A percentile compares a stretch with the other conserved stretches of the same genome.
phyloP scores from a whole-genome alignment of 2,113 vertebrate genomes.

The Collichthys lucidus region DNA sequence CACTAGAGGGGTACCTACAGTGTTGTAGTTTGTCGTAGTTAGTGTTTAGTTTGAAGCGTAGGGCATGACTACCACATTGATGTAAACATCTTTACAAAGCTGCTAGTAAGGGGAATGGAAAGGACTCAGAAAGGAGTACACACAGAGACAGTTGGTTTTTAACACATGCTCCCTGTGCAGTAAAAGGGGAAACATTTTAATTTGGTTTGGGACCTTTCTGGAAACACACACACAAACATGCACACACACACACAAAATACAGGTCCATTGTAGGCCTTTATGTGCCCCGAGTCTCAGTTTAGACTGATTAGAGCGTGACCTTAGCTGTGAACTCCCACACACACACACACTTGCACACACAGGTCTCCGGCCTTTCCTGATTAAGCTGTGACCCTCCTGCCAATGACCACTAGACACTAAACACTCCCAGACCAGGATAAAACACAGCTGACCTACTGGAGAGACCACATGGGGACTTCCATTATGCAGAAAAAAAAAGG shows the following conservation, averaged over 20 bases:
- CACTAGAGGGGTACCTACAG: too few species aligned
- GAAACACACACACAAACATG: neutral
- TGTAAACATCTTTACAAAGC: too few species aligned
- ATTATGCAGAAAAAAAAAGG: conserved; percentile 22
- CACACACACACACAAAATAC: conserved; percentile 14
- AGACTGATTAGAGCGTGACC: conserved; percentile 77
- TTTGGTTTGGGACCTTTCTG: conserved; percentile 18
- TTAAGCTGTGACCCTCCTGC: conserved; percentile 69
- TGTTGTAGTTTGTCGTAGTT: too few species aligned
- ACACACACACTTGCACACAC: conserved; percentile 34
- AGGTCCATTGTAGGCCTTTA: conserved; percentile 20
- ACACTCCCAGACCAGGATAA: conserved; percentile 71
- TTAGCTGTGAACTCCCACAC: conserved; percentile 57
- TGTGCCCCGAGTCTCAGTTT: conserved; percentile 52
- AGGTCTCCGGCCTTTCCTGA: conserved; percentile 63
- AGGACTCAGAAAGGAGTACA: neutral
- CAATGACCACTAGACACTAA: conserved; percentile 76
- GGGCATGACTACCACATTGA: too few species aligned
- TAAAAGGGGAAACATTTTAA: conserved; percentile 30
- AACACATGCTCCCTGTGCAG: conserved; percentile 31
- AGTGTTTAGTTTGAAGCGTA: too few species aligned
- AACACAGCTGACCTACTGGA: conserved; percentile 48
- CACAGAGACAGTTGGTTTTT: neutral
- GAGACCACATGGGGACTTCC: conserved; percentile 63
- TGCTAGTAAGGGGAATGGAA: neutral